Evolutionary conservation across 1,140 invertebrate species (phyloP), one percentile per base, ranked within the genome.

Genomic region (Plectus sambesii): DNA sequence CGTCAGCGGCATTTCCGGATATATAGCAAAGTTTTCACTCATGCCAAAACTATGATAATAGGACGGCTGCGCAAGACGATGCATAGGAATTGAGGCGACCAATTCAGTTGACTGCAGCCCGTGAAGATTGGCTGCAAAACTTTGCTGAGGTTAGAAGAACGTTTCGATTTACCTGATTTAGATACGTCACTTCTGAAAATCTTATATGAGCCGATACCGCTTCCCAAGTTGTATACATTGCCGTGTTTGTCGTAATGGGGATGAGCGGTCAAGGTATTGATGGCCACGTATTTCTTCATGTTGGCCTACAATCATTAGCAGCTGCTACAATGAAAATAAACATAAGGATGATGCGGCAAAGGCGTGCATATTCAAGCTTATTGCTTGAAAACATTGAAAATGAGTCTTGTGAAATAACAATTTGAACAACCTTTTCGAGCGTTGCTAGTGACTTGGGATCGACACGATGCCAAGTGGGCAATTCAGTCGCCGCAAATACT

Each of bases 171-270:
- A n/a, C 2, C 2, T 41, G 19, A n/a, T 41, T 3, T 9, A 2
- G 39, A n/a, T 24, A 41, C 23, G 19, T 42, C 49, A 9, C 25
- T 58, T 2, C 23, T 8, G 19, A n/a, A 41, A 2, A 9, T 9
- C 2, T 9, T 2, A n/a, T 41, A 9, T 41, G 23, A 24, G 9
- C 39, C 39, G 19, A 41, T 24, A n/a, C 26, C 26, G 9, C 2
- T 27, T 8, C 77, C 77, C n/a, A 83, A 60, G 66, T 87, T 87
- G 63, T 80, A 86, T 6, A 84, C 77, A 29, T 77, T 77, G 66
- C 83, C 82, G 62, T 85, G 80, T 17, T 72, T 60, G 70, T 80
- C 78, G 19, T 87, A 75, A 58, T 87, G 85, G 1, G 85, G 85
- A 71, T 67, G 63, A 27, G 64, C 62, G 17, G 61, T 63, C 2